Evolutionary conservation across 2,113 vertebrate genomes (phyloP).

Genomic region (Corythaeola cristata): DNA sequence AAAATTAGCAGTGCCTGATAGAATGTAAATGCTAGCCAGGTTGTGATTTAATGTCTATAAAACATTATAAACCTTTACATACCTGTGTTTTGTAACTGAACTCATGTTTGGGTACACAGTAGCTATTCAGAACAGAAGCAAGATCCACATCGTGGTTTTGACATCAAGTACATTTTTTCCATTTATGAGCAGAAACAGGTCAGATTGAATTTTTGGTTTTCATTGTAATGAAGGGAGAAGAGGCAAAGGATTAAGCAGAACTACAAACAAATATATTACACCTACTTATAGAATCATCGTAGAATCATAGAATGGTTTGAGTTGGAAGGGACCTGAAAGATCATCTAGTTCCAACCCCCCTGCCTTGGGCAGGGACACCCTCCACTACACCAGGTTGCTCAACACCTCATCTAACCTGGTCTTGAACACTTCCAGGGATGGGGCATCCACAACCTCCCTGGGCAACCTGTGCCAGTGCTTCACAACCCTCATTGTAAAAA

Average conservation of each 20-base stretch:
- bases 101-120: background rate
- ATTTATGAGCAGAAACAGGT: background rate
- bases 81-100: background rate
- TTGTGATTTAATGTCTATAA: constrained; percentile 33
- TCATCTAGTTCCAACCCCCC: too few relatives aligned
- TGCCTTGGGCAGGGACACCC: too few relatives aligned
- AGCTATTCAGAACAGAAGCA: background rate
- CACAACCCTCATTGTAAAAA: too few relatives aligned
- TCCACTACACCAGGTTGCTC: too few relatives aligned
- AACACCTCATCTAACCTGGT: too few relatives aligned
- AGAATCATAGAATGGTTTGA: too few relatives aligned
- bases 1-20: constrained; percentile 17
- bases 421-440: too few relatives aligned
- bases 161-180: background rate
- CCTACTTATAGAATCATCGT: too few relatives aligned
- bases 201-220: background rate
- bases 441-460: too few relatives aligned
- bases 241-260: background rate
- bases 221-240: background rate
- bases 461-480: too few relatives aligned
- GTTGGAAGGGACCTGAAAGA: too few relatives aligned
- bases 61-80: background rate
- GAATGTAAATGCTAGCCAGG: background rate
- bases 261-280: background rate
- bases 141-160: background rate